phyloP scores from a whole-genome alignment of 1,140 invertebrate species.

The Drosophila biarmipes region DNA sequence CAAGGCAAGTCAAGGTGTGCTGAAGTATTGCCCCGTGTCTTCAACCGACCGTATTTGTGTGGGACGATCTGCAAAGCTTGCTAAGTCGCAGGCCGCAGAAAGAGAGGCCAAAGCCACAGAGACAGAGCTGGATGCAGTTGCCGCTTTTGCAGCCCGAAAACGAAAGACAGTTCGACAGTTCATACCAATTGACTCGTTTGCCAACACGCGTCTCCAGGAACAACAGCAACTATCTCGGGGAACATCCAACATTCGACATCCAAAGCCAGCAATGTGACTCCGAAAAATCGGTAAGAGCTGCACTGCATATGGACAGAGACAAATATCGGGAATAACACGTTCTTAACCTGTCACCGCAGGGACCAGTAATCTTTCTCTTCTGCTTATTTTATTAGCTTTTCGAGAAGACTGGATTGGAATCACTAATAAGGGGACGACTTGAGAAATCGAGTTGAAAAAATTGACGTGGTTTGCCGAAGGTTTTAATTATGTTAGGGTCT shows the following conservation, averaged over 20 bases:
- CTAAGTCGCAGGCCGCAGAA: conserved; percentile 47
- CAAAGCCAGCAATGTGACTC: conserved; percentile 2
- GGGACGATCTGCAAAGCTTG: conserved; percentile 67
- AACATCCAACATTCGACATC: conserved; percentile 15
- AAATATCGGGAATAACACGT: conserved; percentile 36
- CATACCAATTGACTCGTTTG: conserved; percentile 73
- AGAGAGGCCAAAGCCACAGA: conserved; percentile 10
- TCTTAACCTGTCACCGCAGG: conserved; percentile 23
- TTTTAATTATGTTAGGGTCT: neutral
- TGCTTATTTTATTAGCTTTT: conserved; percentile 1
- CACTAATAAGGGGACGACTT: conserved; percentile 15
- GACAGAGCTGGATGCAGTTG: conserved; percentile 17
- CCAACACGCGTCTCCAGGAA: conserved; percentile 67
- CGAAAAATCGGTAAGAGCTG: conserved; percentile 22
- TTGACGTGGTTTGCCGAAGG: neutral
- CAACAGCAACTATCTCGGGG: conserved; percentile 20
- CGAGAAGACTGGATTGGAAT: neutral
- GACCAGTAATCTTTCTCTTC: conserved; percentile 12
- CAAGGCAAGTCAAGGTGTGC: conserved; percentile 52
- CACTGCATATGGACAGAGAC: conserved; percentile 35
- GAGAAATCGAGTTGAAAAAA: conserved; percentile 2
- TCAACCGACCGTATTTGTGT: conserved; percentile 50
- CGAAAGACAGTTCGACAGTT: conserved; percentile 65
- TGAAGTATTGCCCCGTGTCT: conserved; percentile 38
- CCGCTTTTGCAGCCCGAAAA: conserved; percentile 18